phyloP scores from a whole-genome alignment of 2,888 invertebrate species.

The Isoperla grammatica region DNA sequence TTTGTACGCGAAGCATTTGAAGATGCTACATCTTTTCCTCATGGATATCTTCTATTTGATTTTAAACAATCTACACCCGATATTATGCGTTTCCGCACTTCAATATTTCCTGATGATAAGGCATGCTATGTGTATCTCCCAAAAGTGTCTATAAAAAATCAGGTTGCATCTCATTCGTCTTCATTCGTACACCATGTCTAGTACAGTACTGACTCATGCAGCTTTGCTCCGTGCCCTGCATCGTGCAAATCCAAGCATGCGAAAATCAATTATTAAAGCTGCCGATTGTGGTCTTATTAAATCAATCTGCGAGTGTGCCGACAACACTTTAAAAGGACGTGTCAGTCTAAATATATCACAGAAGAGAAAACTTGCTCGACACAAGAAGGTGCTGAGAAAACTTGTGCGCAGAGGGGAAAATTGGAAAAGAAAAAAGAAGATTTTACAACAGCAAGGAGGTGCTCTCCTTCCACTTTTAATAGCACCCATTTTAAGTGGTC shows the following conservation, averaged over 20 bases:
- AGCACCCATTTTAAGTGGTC: not conserved
- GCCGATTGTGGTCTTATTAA: not conserved
- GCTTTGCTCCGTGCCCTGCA: not conserved
- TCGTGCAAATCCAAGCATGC: not conserved
- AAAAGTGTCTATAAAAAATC: conserved; percentile 26
- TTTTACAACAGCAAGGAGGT: not conserved
- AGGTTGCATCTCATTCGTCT: conserved; percentile 1
- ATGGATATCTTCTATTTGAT: conserved; percentile 31
- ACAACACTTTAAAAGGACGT: not conserved
- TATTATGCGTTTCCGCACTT: not conserved
- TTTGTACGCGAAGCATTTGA: conserved; percentile 31
- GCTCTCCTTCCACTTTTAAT: not conserved
- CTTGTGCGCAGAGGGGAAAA: not conserved
- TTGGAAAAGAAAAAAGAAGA: conserved; percentile 1
- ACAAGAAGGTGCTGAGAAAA: not conserved
- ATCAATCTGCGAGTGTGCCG: not conserved
- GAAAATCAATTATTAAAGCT: not conserved
- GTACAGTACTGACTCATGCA: not conserved
- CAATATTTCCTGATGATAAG: conserved; percentile 18
- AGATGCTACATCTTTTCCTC: conserved; percentile 29
- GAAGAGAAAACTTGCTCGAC: not conserved
- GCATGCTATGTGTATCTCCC: conserved; percentile 17
- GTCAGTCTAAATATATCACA: not conserved
- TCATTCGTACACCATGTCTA: not conserved
- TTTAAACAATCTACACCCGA: conserved; percentile 30